Evolutionary conservation across 2,113 vertebrate genomes (phyloP).

Genomic region (Anarhynchus alexandrinus): DNA sequence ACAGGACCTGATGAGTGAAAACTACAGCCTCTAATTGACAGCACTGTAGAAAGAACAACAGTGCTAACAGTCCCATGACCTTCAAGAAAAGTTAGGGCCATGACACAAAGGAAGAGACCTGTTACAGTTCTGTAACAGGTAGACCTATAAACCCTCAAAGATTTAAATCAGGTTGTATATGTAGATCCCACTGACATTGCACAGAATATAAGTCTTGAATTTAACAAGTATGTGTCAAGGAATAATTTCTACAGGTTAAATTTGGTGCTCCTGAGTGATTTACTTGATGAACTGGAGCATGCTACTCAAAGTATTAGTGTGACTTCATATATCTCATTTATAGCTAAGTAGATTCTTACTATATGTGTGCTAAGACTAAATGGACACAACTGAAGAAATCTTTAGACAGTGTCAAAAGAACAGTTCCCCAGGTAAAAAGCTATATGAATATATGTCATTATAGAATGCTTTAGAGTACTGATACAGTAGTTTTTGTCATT

Average conservation of each 20-base stretch:
- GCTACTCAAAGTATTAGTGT: background rate
- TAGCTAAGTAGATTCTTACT: background rate
- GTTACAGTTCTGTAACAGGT: background rate
- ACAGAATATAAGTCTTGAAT: background rate
- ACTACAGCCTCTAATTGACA: background rate
- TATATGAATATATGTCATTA: background rate
- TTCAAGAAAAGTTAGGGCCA: background rate
- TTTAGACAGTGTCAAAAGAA: background rate
- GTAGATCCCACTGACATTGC: background rate
- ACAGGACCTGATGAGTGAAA: background rate
- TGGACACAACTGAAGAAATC: background rate
- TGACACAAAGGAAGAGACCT: background rate
- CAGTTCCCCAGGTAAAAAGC: background rate
- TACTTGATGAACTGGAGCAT: background rate
- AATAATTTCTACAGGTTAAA: background rate
- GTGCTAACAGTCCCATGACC: background rate
- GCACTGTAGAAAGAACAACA: background rate
- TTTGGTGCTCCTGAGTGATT: background rate
- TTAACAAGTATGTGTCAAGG: background rate
- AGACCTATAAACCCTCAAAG: background rate
- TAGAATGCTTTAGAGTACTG: background rate
- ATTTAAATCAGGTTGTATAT: background rate
- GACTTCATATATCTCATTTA: background rate
- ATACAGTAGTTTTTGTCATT: background rate
- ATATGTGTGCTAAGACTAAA: background rate